These are phyloP conservation scores for Aeoliscus strigatus DNA, from an alignment of 2,797 vertebrate genomes.

Conservation along the genomic window DNA sequence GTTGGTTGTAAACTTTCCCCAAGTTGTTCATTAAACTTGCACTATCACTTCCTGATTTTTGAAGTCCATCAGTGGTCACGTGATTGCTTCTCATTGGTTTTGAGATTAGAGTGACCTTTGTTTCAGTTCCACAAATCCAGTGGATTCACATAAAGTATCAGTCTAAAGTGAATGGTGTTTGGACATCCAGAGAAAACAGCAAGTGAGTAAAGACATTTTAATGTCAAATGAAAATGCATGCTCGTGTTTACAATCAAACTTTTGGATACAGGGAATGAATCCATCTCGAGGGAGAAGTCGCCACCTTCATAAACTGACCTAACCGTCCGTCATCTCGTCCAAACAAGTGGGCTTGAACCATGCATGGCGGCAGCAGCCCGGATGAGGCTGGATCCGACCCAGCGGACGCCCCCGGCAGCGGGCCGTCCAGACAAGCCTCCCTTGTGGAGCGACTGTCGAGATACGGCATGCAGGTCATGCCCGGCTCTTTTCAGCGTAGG, in stretches of 20 bases:
- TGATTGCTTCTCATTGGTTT: constrained; percentile 27
- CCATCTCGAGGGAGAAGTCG: not conserved
- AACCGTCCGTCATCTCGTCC: constrained; percentile 36
- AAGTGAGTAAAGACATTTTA: too few species aligned
- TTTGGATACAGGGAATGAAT: constrained; percentile 7
- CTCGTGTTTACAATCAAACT: not conserved
- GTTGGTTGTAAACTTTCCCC: not conserved
- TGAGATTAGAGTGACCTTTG: constrained; percentile 65
- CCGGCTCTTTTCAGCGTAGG: constrained; percentile 59
- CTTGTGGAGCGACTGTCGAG: constrained; percentile 52
- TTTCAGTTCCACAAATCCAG: constrained; percentile 62
- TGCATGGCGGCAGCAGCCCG: constrained; percentile 46
- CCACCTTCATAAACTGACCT: constrained; percentile 11
- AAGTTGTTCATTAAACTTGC: not conserved
- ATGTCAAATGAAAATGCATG: too few species aligned
- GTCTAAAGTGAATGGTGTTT: too few species aligned
- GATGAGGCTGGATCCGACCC: constrained; percentile 32
- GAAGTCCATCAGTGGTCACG: constrained; percentile 51
- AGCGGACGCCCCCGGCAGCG: constrained; percentile 31
- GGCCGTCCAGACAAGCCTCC: constrained; percentile 18
- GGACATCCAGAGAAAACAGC: too few species aligned
- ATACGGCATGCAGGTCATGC: constrained; percentile 52
- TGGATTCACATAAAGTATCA: too few species aligned
- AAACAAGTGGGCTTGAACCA: constrained; percentile 38
- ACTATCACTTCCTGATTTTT: constrained; percentile 53